These are phyloP conservation scores for human (Homo sapiens) DNA, from an alignment of 2,113 vertebrate genomes.

Conservation along the genomic window DNA sequence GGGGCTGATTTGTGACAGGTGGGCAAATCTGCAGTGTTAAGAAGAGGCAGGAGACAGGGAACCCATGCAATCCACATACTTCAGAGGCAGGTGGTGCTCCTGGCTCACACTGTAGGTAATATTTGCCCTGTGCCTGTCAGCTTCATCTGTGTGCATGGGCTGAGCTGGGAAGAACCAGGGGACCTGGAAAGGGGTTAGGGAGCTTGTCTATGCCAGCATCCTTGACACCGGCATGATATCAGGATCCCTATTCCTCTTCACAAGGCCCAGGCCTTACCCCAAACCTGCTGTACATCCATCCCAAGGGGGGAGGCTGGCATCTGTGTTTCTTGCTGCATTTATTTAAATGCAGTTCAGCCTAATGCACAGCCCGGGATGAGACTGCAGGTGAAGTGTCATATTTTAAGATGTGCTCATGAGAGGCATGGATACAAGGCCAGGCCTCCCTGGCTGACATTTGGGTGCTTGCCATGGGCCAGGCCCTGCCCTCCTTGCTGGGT, in stretches of 20 bases:
- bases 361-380: neutral
- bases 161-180: neutral
- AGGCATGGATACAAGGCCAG: neutral
- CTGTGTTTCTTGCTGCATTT: neutral
- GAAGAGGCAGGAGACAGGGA: neutral
- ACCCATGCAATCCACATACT: neutral
- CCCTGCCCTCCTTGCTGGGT: too few relatives aligned
- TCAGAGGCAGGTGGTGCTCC: too few relatives aligned
- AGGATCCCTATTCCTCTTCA: neutral
- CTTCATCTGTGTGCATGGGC: neutral
- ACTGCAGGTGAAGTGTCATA: neutral
- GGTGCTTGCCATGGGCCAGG: too few relatives aligned
- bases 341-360: neutral
- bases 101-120: too few relatives aligned
- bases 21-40: neutral
- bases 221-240: neutral
- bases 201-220: neutral
- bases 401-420: neutral
- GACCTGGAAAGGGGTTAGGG: neutral
- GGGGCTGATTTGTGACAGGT: neutral
- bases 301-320: neutral
- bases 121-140: neutral
- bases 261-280: neutral
- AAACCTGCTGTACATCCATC: neutral
- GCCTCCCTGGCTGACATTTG: neutral